A percentile compares a stretch with the other conserved stretches of the same genome.
phyloP scores from a whole-genome alignment of 2,113 vertebrate species.

The Passerina amoena region DNA sequence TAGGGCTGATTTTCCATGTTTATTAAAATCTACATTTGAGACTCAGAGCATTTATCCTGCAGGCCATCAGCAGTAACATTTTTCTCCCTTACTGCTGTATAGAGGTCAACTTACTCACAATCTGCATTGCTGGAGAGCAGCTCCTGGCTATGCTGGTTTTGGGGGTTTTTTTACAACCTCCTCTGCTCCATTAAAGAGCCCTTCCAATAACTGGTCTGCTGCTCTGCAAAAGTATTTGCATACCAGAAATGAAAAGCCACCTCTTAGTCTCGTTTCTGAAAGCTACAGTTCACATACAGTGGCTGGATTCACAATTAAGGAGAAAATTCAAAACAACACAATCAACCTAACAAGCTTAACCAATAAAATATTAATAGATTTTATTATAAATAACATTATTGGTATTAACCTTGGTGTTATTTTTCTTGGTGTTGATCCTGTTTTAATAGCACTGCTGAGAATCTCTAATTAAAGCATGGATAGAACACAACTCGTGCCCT shows the following conservation, averaged over 20 bases:
- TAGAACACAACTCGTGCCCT: neutral
- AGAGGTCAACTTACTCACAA: neutral
- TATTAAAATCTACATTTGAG: neutral
- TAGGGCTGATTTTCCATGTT: neutral
- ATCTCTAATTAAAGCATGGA: neutral
- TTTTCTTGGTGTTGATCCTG: neutral
- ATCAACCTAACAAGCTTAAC: neutral
- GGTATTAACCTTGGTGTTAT: neutral
- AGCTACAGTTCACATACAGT: neutral
- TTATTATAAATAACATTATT: neutral
- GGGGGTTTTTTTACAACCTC: neutral
- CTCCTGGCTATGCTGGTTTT: neutral
- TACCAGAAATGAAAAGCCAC: neutral
- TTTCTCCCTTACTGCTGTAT: neutral
- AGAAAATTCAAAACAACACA: neutral
- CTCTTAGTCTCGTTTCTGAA: neutral
- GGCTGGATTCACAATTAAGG: neutral
- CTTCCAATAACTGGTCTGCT: neutral
- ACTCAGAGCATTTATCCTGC: neutral
- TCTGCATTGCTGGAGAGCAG: neutral
- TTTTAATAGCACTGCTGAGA: neutral
- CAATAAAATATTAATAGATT: neutral
- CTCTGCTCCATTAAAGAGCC: neutral
- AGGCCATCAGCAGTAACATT: neutral
- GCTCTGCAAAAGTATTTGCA: neutral